phyloP scores from a whole-genome alignment of 2,113 vertebrate species.

The Saguinus midas region DNA sequence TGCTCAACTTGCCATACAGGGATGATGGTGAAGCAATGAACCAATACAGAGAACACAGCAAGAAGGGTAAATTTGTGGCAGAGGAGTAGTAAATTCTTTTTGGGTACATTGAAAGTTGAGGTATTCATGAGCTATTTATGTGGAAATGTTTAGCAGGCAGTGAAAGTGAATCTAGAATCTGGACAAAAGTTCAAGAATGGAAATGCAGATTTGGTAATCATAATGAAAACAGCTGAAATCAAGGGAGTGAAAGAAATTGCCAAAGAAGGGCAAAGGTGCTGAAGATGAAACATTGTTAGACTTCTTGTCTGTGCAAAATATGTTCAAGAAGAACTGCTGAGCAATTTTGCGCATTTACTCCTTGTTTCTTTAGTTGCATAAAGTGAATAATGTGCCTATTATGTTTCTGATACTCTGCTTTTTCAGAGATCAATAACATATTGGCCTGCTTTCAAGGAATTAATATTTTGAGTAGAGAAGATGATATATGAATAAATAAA shows the following conservation, averaged over 20 bases:
- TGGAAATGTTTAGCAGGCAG: neutral
- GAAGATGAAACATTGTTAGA: neutral
- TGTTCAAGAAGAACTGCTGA: neutral
- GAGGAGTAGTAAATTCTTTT: neutral
- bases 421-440: slow-evolving; percentile 17
- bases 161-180: neutral
- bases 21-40: neutral
- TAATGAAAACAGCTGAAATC: slow-evolving; percentile 40
- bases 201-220: slow-evolving; percentile 40
- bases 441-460: slow-evolving; percentile 37
- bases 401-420: slow-evolving; percentile 26
- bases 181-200: neutral
- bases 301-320: neutral
- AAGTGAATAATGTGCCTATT: slow-evolving; percentile 17
- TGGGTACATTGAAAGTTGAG: neutral
- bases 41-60: neutral
- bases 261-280: neutral
- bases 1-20: neutral
- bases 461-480: slow-evolving; percentile 24
- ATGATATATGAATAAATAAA: neutral
- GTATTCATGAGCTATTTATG: neutral
- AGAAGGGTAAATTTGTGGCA: neutral
- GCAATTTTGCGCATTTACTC: neutral
- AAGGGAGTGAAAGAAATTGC: neutral
- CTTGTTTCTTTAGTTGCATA: neutral